phyloP scores from a whole-genome alignment of 1,140 invertebrate genomes.

The Battus philenor region DNA sequence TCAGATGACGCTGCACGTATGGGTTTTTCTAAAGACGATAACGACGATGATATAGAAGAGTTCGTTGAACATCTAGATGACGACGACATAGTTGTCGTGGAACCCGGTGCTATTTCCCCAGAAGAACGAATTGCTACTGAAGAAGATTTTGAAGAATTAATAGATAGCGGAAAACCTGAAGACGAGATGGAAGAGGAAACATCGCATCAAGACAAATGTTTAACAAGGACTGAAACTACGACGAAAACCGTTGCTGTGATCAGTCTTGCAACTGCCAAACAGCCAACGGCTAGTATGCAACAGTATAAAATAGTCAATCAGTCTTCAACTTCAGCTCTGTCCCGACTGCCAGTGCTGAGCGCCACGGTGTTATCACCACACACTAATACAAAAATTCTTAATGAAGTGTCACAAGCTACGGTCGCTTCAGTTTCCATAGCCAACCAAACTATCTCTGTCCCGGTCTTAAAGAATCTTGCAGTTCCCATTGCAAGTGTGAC shows the following conservation, averaged over 20 bases:
- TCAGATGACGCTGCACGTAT: constrained; percentile 75
- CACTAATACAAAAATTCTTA: constrained; percentile 67
- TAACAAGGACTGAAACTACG: constrained; percentile 63
- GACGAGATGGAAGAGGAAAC: constrained; percentile 61
- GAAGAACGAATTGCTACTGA: constrained; percentile 79
- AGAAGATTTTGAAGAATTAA: constrained; percentile 79
- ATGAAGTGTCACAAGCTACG: constrained; percentile 71
- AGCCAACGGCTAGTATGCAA: constrained; percentile 50
- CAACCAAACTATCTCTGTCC: constrained; percentile 79
- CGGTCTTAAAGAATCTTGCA: constrained; percentile 74
- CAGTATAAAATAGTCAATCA: constrained; percentile 71
- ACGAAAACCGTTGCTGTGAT: constrained; percentile 74
- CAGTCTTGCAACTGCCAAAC: constrained; percentile 63
- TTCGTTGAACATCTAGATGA: constrained; percentile 74
- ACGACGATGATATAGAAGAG: constrained; percentile 69
- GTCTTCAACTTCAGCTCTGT: constrained; percentile 42
- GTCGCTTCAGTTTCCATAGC: constrained; percentile 77
- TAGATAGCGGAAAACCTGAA: constrained; percentile 76
- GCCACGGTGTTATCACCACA: constrained; percentile 63
- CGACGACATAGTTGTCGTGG: constrained; percentile 79
- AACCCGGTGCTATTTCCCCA: constrained; percentile 77
- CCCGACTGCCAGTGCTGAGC: constrained; percentile 60
- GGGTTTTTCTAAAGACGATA: constrained; percentile 45
- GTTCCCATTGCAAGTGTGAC: constrained; percentile 55
- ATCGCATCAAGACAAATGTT: constrained; percentile 33